phyloP scores from a whole-genome alignment of 1,140 invertebrate species.

The Nymphalis io region DNA sequence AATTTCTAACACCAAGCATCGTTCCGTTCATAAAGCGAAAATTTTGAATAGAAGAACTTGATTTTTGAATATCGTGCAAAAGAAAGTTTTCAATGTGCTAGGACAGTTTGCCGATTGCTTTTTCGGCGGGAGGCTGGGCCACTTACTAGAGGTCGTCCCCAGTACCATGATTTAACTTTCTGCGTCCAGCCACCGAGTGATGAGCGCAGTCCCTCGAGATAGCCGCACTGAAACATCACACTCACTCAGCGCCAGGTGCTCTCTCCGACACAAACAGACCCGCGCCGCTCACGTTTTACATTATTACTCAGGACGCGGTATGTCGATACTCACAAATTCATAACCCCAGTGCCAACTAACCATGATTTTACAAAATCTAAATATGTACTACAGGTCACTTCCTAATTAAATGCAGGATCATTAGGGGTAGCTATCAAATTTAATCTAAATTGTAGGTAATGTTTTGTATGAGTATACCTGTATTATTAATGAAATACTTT shows the following conservation, averaged over 20 bases:
- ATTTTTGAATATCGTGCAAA: slow-evolving; percentile 71
- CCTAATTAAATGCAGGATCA: slow-evolving; percentile 32
- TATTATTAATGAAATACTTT: slow-evolving; percentile 31
- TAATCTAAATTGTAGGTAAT: slow-evolving; percentile 30
- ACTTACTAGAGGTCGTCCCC: slow-evolving; percentile 97
- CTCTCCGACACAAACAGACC: slow-evolving; percentile 28
- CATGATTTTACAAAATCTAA: slow-evolving; percentile 25
- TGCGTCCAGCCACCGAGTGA: slow-evolving; percentile 95
- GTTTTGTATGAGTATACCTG: slow-evolving; percentile 25
- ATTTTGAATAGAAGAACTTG: slow-evolving; percentile 63
- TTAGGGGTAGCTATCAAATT: slow-evolving; percentile 28
- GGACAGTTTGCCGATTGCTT: slow-evolving; percentile 69
- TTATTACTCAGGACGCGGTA: not conserved
- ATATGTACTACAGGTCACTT: slow-evolving; percentile 18
- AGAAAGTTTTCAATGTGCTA: slow-evolving; percentile 76
- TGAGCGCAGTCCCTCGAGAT: slow-evolving; percentile 94
- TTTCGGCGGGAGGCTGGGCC: slow-evolving; percentile 70
- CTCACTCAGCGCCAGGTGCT: slow-evolving; percentile 68
- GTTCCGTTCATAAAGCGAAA: slow-evolving; percentile 68
- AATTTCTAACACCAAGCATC: slow-evolving; percentile 75
- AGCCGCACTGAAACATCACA: slow-evolving; percentile 88
- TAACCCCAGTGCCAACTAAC: slow-evolving; percentile 28
- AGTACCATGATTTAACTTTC: slow-evolving; percentile 97
- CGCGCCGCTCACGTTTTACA: slow-evolving; percentile 3
- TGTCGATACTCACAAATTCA: slow-evolving; percentile 11